phyloP scores from a whole-genome alignment of 2,797 vertebrate species.

The Silurus aristotelis region DNA sequence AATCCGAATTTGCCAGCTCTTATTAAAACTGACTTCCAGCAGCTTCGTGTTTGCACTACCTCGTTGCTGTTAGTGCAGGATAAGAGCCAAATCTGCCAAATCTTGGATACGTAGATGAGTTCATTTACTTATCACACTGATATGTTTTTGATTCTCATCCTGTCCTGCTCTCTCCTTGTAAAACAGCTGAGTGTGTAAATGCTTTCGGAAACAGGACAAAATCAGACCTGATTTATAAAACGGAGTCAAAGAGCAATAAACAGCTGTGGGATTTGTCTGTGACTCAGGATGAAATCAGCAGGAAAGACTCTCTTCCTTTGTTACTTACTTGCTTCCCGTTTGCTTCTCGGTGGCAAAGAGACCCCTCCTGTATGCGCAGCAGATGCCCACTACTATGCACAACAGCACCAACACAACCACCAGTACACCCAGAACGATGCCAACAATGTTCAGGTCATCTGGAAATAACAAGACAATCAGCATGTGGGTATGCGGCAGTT shows the following conservation, averaged over 20 bases:
- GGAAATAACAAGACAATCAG: conserved; percentile 47
- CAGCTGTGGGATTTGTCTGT: conserved; percentile 21
- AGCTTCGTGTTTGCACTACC: not conserved
- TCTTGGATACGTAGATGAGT: not conserved
- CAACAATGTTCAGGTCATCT: conserved; percentile 92
- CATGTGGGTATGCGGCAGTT: conserved; percentile 1
- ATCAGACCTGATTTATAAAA: conserved; percentile 10
- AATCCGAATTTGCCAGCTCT: not conserved
- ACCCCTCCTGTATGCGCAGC: conserved; percentile 91
- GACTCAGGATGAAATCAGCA: conserved; percentile 31
- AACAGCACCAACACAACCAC: conserved; percentile 87
- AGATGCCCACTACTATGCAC: conserved; percentile 89
- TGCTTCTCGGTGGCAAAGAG: conserved; percentile 87
- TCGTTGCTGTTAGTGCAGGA: not conserved
- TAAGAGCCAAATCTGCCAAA: not conserved
- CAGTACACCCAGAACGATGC: conserved; percentile 88
- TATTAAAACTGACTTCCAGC: not conserved
- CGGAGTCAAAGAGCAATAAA: not conserved
- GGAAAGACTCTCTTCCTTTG: conserved; percentile 29
- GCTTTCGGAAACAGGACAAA: not conserved
- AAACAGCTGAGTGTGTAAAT: conserved; percentile 1
- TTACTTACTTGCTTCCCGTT: conserved; percentile 85
- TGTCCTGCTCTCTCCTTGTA: not conserved
- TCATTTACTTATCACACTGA: not conserved
- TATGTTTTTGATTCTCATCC: not conserved